Percentiles rank a stretch among this genome's conserved stretches.
Evolutionary conservation across 2,888 invertebrate species (phyloP).

Genomic region (Machimus atricapillus): DNA sequence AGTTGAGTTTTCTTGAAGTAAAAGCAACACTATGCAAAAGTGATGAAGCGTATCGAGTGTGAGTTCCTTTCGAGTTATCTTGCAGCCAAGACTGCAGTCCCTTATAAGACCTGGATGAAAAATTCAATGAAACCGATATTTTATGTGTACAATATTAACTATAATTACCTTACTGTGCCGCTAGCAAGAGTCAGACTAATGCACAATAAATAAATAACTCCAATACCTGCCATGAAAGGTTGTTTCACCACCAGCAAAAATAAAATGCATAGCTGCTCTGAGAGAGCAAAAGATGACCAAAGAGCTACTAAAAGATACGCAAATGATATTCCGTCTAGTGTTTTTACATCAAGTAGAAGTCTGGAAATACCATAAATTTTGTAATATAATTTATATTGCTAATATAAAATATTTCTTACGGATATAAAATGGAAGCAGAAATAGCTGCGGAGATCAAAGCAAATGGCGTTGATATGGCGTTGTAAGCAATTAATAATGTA

Average conservation of each 20-base stretch:
- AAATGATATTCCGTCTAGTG: conserved; percentile 63
- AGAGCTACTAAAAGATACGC: conserved; percentile 74
- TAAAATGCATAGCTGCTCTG: conserved; percentile 85
- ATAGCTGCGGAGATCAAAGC: conserved; percentile 77
- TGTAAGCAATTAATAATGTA: conserved; percentile 81
- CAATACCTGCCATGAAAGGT: conserved; percentile 77
- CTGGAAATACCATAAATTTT: conserved; percentile 48
- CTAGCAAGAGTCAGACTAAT: conserved; percentile 75
- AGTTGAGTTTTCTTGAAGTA: conserved; percentile 66
- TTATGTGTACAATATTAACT: background rate
- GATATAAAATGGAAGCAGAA: conserved; percentile 76
- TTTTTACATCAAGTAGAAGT: conserved; percentile 57
- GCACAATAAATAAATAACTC: conserved; percentile 79
- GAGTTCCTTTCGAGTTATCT: conserved; percentile 79
- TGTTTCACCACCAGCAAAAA: conserved; percentile 82
- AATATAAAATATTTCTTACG: conserved; percentile 65
- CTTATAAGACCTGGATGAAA: conserved; percentile 72
- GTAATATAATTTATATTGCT: no score
- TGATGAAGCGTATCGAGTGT: conserved; percentile 80
- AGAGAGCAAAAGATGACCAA: conserved; percentile 85
- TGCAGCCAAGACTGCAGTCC: conserved; percentile 83
- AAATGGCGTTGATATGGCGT: conserved; percentile 81
- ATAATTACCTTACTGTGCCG: conserved; percentile 75
- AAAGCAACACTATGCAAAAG: conserved; percentile 77
- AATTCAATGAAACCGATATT: background rate